Conservation (phyloP, 2,797 vertebrate genomes). For the Sphenopsis melanotis region DNA sequence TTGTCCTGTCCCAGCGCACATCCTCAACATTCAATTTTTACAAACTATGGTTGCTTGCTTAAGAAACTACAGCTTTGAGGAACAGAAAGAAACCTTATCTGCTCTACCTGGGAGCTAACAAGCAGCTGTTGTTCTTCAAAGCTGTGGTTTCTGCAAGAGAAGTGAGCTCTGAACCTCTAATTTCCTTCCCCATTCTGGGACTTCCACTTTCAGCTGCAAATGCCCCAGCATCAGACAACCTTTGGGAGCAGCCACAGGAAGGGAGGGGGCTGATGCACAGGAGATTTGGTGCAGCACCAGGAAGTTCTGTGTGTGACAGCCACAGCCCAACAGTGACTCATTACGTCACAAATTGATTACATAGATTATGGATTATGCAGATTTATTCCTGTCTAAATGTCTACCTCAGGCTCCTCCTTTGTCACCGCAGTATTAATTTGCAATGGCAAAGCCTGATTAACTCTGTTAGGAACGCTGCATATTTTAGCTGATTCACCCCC, state of each 20-base stretch:
- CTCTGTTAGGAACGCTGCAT: not conserved
- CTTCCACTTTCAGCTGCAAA: not conserved
- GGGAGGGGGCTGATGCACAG: rapidly evolving
- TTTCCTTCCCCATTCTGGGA: not conserved
- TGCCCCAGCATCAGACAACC: not conserved
- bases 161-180: not conserved
- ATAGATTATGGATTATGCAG: not conserved
- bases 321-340: not conserved
- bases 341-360: not conserved
- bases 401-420: not conserved
- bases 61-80: not conserved
- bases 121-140: not conserved
- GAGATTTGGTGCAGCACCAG: not conserved
- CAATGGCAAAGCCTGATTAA: not conserved
- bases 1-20: not conserved
- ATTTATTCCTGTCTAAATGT: not conserved
- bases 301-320: not conserved
- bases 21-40: not conserved
- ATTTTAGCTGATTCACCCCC: not conserved
- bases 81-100: not conserved
- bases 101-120: not conserved
- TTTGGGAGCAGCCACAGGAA: not conserved
- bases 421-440: not conserved
- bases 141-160: not conserved
- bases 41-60: not conserved